Evolutionary conservation across 1,140 invertebrate genomes (phyloP).

Genomic region (Bombus sibiricus): DNA sequence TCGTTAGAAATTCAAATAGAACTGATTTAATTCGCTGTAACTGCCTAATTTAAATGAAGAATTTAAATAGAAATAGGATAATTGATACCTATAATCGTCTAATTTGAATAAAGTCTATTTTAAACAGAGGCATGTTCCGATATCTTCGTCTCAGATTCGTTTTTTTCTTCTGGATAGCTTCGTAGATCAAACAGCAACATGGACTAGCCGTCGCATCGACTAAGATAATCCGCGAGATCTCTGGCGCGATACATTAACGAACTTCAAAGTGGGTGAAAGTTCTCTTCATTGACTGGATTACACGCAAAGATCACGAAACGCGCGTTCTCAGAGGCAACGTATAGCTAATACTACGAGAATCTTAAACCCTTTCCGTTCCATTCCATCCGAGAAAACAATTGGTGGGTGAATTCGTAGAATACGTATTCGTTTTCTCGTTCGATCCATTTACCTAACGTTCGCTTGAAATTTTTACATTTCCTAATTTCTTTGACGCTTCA

Average conservation of each 20-base stretch:
- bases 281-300: slow-evolving; percentile 58
- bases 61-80: no score
- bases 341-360: background rate
- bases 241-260: slow-evolving; percentile 17
- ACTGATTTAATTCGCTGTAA: no score
- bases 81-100: no score
- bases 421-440: background rate
- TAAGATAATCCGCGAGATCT: background rate
- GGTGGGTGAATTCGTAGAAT: background rate
- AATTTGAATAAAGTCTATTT: no score
- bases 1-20: no score
- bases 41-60: no score
- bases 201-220: slow-evolving; percentile 1
- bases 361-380: slow-evolving; percentile 13
- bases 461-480: no score
- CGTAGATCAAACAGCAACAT: slow-evolving; percentile 11
- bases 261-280: slow-evolving; percentile 64
- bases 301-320: slow-evolving; percentile 27
- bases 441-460: no score
- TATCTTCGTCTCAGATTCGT: background rate
- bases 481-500: no score
- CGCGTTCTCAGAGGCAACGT: slow-evolving; percentile 19
- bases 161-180: background rate
- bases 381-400: background rate
- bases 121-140: no score